Conservation (phyloP, 2,797 vertebrate genomes). For the Acipenser oxyrinchus region DNA sequence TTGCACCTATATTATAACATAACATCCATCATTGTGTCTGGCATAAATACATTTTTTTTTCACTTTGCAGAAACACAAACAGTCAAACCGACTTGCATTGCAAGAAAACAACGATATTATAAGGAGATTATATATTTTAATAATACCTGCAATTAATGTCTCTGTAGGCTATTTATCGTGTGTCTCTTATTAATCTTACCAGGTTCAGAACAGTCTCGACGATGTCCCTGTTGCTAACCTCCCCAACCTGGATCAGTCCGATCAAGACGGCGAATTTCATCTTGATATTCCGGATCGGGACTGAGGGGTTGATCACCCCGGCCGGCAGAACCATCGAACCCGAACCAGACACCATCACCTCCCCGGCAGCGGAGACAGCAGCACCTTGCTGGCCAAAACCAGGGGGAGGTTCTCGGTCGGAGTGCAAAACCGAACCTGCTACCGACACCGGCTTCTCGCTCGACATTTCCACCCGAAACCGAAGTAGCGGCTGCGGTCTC, state of each 20-base stretch:
- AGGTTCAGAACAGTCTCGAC: conserved; percentile 95
- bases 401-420: conserved; percentile 47
- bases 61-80: too few relatives aligned
- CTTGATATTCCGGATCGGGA: conserved; percentile 93
- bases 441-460: conserved; percentile 52
- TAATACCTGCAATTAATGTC: background rate
- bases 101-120: conserved; percentile 12
- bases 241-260: conserved; percentile 93
- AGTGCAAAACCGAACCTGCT: conserved; percentile 47
- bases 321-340: conserved; percentile 66
- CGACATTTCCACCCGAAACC: conserved; percentile 47
- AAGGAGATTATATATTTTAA: conserved; percentile 32
- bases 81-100: too few relatives aligned
- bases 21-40: too few relatives aligned
- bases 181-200: conserved; percentile 62
- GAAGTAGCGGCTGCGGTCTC: conserved; percentile 29
- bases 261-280: conserved; percentile 96
- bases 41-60: background rate
- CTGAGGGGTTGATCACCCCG: conserved; percentile 85
- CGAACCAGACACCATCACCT: conserved; percentile 48
- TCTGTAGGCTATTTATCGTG: conserved; percentile 2
- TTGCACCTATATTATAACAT: conserved; percentile 21
- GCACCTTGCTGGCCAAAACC: conserved; percentile 41
- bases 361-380: conserved; percentile 39
- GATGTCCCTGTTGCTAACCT: conserved; percentile 96